Conservation (phyloP, 2,797 vertebrate species). For the Falco naumanni region DNA sequence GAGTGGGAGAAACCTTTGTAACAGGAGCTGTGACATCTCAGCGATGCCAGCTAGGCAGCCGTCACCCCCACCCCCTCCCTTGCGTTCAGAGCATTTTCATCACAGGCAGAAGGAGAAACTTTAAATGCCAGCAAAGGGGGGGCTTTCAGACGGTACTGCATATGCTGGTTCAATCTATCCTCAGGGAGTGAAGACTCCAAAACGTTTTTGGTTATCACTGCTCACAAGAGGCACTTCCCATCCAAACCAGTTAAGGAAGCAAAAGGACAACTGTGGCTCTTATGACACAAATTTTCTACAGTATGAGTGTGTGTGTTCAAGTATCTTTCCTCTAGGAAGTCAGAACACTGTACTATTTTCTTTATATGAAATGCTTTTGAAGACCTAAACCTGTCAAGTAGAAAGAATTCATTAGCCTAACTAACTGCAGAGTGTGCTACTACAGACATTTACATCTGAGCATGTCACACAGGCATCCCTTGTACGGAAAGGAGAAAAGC, state of each 20-base stretch:
- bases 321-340: neutral
- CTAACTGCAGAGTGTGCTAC: neutral
- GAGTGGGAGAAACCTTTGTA: constrained; percentile 60
- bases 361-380: neutral
- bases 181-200: neutral
- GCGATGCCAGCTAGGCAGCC: constrained; percentile 31
- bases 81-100: constrained; percentile 25
- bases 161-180: constrained; percentile 16
- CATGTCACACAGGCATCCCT: neutral
- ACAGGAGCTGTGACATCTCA: constrained; percentile 56
- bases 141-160: neutral
- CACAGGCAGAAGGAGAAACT: constrained; percentile 8
- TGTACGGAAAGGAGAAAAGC: neutral
- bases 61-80: neutral
- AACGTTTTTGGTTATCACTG: neutral
- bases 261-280: neutral
- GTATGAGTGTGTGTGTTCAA: neutral
- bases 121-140: constrained; percentile 6
- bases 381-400: neutral
- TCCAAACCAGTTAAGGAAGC: neutral
- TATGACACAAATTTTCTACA: neutral
- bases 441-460: neutral
- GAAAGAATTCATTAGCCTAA: neutral
- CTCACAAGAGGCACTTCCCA: neutral
- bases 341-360: neutral